A percentile compares a stretch with the other conserved stretches of the same genome.
Conservation (phyloP, 2,113 vertebrate species). For the Lipotes vexillifer region DNA sequence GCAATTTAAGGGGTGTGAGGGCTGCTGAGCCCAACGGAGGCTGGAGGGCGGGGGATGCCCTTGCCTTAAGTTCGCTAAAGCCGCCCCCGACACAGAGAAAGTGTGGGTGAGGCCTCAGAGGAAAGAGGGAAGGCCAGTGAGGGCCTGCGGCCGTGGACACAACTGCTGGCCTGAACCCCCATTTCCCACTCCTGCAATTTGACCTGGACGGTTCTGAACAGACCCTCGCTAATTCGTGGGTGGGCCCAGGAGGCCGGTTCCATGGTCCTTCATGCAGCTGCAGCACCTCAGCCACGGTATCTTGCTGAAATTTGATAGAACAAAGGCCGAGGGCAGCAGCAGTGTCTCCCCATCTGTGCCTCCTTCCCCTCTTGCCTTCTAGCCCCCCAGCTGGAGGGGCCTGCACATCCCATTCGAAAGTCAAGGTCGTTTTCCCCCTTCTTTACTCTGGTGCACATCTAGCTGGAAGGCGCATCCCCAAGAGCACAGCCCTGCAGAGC, state of each 20-base stretch:
- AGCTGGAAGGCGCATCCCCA: neutral
- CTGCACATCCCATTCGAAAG: neutral
- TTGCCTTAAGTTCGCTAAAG: neutral
- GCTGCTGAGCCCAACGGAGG: neutral
- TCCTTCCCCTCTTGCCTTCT: neutral
- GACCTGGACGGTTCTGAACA: neutral
- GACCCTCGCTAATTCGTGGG: neutral
- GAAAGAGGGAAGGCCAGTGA: neutral
- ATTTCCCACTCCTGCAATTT: neutral
- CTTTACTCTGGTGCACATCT: neutral
- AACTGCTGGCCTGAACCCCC: no score
- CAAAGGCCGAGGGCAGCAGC: neutral
- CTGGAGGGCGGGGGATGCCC: no score
- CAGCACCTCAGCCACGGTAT: fast-evolving
- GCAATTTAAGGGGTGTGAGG: neutral
- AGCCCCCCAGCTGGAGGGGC: neutral
- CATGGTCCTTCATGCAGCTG: neutral
- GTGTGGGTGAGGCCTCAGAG: neutral
- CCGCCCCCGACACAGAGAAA: neutral
- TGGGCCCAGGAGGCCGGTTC: neutral
- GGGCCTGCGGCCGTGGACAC: neutral
- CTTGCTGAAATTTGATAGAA: neutral
- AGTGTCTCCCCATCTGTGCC: neutral
- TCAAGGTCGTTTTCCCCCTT: neutral
- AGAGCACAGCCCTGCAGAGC: neutral